Evolutionary conservation across 2,113 vertebrate genomes (phyloP).

Genomic region (Chloroceryle aenea): DNA sequence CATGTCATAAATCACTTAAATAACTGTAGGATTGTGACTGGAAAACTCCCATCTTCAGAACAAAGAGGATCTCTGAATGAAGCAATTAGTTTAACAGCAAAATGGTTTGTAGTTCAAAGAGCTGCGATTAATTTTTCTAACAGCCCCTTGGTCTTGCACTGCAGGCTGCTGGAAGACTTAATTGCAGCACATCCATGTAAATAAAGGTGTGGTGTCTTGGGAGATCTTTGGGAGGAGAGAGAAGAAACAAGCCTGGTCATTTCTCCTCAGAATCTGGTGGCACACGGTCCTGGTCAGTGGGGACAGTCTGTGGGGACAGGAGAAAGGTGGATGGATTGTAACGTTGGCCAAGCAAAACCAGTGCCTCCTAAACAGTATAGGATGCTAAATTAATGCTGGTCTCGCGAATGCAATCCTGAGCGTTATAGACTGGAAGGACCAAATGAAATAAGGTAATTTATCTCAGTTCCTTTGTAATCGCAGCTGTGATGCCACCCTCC

Average conservation of each 20-base stretch:
- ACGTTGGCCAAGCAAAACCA: neutral
- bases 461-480: rapidly evolving
- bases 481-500: rapidly evolving
- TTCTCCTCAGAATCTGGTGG: neutral
- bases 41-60: neutral
- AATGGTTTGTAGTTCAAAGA: neutral
- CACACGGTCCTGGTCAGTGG: neutral
- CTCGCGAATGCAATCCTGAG: neutral
- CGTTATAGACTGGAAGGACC: neutral
- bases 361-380: neutral
- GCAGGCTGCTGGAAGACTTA: neutral
- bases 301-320: neutral
- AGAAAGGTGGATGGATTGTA: neutral
- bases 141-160: neutral
- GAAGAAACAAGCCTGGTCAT: neutral
- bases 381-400: rapidly evolving
- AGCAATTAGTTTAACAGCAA: neutral
- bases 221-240: neutral
- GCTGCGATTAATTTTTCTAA: neutral
- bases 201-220: neutral
- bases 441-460: neutral
- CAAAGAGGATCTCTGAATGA: neutral
- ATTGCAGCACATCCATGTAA: neutral
- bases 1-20: slow-evolving; percentile 17
- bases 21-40: neutral